Conservation (phyloP, 2,113 vertebrate genomes). For the Zosterops borbonicus region DNA sequence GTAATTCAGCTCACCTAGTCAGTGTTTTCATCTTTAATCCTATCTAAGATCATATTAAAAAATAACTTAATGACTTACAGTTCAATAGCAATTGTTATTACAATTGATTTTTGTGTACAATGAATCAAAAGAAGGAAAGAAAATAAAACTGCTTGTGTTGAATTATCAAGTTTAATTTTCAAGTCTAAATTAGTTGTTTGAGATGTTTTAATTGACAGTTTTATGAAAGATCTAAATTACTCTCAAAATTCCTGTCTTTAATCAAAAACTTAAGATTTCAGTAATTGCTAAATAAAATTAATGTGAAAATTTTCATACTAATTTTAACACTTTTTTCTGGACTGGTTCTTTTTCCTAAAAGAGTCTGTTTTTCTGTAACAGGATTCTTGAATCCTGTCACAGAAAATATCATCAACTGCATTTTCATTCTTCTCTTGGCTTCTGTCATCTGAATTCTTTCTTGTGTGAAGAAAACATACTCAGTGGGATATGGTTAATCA, state of each 20-base stretch:
- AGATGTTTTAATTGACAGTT: not conserved
- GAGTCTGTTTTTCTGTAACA: not conserved
- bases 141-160: not conserved
- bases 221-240: not conserved
- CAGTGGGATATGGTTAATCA: not conserved
- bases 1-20: not conserved
- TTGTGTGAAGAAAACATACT: not conserved
- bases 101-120: not conserved
- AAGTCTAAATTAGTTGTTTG: not conserved
- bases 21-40: not conserved
- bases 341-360: not conserved
- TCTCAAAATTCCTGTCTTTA: not conserved
- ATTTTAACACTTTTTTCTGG: not conserved
- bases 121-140: not conserved
- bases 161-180: not conserved
- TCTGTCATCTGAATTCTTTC: not conserved
- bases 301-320: not conserved
- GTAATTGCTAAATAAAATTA: not conserved
- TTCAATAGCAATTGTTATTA: not conserved
- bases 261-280: not conserved
- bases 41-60: not conserved
- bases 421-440: not conserved
- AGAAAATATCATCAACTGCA: not conserved
- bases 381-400: not conserved
- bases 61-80: not conserved